These are phyloP conservation scores for Pseudococcus jackbeardsleyi DNA, from an alignment of 2,888 invertebrate species.

Conservation along the genomic window DNA sequence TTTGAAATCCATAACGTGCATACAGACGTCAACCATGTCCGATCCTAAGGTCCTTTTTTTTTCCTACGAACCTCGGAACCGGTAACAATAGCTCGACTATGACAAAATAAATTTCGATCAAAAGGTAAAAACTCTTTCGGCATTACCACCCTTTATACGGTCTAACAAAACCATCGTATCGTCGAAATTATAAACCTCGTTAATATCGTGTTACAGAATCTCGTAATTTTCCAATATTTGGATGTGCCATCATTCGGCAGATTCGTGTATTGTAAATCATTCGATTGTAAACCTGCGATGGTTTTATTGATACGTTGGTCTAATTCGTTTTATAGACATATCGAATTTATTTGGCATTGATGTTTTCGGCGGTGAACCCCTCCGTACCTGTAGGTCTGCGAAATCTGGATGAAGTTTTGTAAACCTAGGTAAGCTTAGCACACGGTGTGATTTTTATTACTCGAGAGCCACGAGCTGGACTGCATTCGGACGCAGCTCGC, in stretches of 20 bases:
- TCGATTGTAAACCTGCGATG: neutral
- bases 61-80: neutral
- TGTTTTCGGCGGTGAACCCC: neutral
- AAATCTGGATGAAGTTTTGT: neutral
- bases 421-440: neutral
- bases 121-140: slow-evolving; percentile 22
- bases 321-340: neutral
- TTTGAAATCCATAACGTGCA: slow-evolving; percentile 6
- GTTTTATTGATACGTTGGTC: neutral
- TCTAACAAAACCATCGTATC: neutral
- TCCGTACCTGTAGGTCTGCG: neutral
- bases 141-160: slow-evolving; percentile 3
- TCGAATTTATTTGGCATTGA: neutral
- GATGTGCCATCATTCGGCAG: neutral
- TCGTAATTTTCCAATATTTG: neutral
- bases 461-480: neutral
- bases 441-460: slow-evolving; percentile 13
- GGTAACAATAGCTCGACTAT: neutral
- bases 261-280: neutral
- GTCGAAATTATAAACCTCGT: neutral
- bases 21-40: slow-evolving; percentile 26
- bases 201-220: neutral
- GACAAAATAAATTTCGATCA: slow-evolving; percentile 17
- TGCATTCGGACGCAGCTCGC: neutral
- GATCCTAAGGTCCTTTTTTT: neutral